Conservation (phyloP, 2,113 vertebrate genomes). For the Cyanoderma ruficeps region DNA sequence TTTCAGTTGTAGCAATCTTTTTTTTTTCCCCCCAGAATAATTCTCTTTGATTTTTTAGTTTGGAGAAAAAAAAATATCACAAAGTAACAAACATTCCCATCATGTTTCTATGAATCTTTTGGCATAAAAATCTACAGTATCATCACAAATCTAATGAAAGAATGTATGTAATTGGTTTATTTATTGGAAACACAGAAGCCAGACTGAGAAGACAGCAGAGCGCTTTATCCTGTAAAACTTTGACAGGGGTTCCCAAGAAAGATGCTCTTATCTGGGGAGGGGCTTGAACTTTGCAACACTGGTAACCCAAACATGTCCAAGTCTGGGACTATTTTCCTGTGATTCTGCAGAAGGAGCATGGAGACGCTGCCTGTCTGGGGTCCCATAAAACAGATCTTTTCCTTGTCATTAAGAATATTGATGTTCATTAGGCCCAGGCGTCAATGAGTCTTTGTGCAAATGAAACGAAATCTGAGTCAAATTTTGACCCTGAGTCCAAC, state of each 20-base stretch:
- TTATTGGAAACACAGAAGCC: slow-evolving; percentile 53
- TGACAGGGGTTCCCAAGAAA: slow-evolving; percentile 24
- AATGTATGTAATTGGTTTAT: slow-evolving; percentile 33
- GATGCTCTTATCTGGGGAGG: slow-evolving; percentile 5
- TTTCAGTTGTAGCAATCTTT: neutral
- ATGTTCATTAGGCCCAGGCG: slow-evolving; percentile 90
- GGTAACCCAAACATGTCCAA: neutral
- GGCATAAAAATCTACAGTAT: slow-evolving; percentile 43
- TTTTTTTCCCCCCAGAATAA: neutral
- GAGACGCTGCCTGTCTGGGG: slow-evolving; percentile 76
- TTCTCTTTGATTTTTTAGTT: neutral
- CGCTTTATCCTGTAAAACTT: slow-evolving; percentile 44
- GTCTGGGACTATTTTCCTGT: slow-evolving; percentile 28
- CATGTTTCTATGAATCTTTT: slow-evolving; percentile 38
- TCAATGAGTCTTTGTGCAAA: slow-evolving; percentile 96
- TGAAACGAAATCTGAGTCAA: slow-evolving; percentile 93
- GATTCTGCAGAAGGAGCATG: slow-evolving; percentile 53
- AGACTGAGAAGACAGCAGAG: neutral
- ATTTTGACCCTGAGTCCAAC: slow-evolving; percentile 87
- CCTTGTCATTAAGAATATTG: slow-evolving; percentile 94
- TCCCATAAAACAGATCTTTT: slow-evolving; percentile 84
- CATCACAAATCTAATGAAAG: slow-evolving; percentile 49
- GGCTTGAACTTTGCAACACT: neutral
- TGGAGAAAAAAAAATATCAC: neutral
- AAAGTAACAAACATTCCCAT: slow-evolving; percentile 30